Evolutionary conservation across 2,888 invertebrate genomes (phyloP), one percentile per base, ranked within the genome.

Genomic region (Hyalella azteca): DNA sequence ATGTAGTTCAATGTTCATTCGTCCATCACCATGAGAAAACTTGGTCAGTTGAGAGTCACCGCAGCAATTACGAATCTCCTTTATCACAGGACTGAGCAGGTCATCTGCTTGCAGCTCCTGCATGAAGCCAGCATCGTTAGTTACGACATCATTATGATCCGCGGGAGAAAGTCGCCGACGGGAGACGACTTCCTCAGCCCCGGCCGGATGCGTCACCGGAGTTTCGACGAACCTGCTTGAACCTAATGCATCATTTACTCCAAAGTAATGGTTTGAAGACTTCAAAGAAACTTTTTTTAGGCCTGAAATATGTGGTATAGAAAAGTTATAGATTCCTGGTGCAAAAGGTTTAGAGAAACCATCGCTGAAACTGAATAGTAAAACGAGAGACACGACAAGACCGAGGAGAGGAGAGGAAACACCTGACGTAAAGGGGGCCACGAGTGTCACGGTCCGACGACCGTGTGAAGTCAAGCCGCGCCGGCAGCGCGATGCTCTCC

Each of bases 41-140:
- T 7, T 29, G 39, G 9, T 66, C 66, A 29, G 32, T 36, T 32
- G 36, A 36, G 36, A 32, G 32, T 36, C 36, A 36, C 66, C 66
- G 66, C 66, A 66, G 66, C 66, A 66, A 36, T 66, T 66, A 32
- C 66, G 36, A 13, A 66, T 19, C 66, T 36, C 66, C 36, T 66
- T 66, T 36, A 66, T 66, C 66, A 66, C 36, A 66, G 66, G 36
- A 19, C 66, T 36, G 66, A 66, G 39, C 66, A 66, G 66, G 66
- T 66, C 66, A 66, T 66, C 66, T 5, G 66, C 36, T 66, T 29
- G 32, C 36, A 13, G 32, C 66, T 19, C 39, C 66, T 66, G 66
- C 32, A 66, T 66, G 39, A 36, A 66, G 66, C 66, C 39, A 66
- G 36, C 9, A 36, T 66, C 36, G 66, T 66, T 66, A 36, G 66